Base-by-base conservation (phyloP, 2,888 invertebrate genomes). In the Andrena fulva region DNA sequence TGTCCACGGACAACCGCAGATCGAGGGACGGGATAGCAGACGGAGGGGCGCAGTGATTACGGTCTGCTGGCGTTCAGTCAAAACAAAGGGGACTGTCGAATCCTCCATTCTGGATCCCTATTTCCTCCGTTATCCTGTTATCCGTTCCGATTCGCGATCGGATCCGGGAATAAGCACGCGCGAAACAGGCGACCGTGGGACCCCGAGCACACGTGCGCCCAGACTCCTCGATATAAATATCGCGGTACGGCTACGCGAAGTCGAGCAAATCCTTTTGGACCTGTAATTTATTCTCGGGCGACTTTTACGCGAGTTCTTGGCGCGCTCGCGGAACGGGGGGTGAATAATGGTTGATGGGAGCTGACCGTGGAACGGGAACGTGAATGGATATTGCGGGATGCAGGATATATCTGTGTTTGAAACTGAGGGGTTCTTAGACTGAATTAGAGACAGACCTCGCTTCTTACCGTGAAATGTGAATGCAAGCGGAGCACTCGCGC, bases 41-140 rank as follows among this genome's bases (percentile, higher is more conserved):
- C 76, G 73, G 60, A 50, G n/a, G 50, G 72, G 68, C 64, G 74
- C 67, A 73, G 75, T 72, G 84, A 87, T 87, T 86, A 90, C 83
- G 88, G 90, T 90, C 90, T 85, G 87, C 64, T 85, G 85, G 79
- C 85, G 85, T 88, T 87, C 86, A 85, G 89, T 90, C 87, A 89
- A 89, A 90, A 90, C 89, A 89, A 90, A 87, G 84, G 87, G 82
- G 8, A 31, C 29, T 20, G n/a, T 7, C 52, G 16, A 20, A 20
- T n/a, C 42, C 16, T 42, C 42, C 42, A 16, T 16, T 42, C 42
- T 16, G 42, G 4, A 42, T 42, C 12, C 42, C 16, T 42, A 12
- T 42, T 12, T 16, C 16, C 42, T 42, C 4, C 42, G 42, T 42
- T 16, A 42, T 16, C 42, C 42, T 42, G 42, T 42, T 42, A 42